Conservation (phyloP, 2,113 vertebrate genomes). For the Forbesichthys agassizii region DNA sequence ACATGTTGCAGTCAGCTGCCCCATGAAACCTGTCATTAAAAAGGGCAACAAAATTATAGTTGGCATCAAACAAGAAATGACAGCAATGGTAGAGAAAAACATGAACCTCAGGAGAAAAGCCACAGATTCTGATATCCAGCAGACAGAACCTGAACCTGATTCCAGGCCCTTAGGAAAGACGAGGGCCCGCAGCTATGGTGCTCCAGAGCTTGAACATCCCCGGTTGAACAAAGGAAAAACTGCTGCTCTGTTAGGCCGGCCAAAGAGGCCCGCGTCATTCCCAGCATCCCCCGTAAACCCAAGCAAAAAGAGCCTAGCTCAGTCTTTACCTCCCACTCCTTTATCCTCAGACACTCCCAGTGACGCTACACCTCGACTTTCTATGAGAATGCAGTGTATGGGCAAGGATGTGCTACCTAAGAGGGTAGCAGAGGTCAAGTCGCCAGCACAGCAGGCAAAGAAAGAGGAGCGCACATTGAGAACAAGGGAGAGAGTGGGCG, state of each 20-base stretch:
- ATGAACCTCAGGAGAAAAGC: constrained; percentile 80
- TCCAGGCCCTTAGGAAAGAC: constrained; percentile 84
- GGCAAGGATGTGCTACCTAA: constrained; percentile 81
- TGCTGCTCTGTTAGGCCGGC: constrained; percentile 54
- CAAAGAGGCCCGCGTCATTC: constrained; percentile 76
- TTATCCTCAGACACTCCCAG: constrained; percentile 37
- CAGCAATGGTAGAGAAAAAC: constrained; percentile 69
- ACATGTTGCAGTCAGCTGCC: constrained; percentile 89
- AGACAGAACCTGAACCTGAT: constrained; percentile 74
- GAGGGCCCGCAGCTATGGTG: constrained; percentile 84
- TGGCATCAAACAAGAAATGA: constrained; percentile 78
- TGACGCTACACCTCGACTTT: constrained; percentile 56
- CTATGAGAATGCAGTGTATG: constrained; percentile 80
- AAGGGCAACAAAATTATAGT: constrained; percentile 77
- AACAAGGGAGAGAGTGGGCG: constrained; percentile 84
- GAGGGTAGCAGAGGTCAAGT: constrained; percentile 72
- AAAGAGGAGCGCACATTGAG: constrained; percentile 83
- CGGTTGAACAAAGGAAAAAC: constrained; percentile 76
- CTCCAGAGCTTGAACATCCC: constrained; percentile 66
- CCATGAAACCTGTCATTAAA: constrained; percentile 86
- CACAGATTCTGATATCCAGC: constrained; percentile 82
- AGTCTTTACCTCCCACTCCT: constrained; percentile 76
- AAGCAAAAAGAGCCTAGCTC: constrained; percentile 80
- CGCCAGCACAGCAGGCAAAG: constrained; percentile 65
- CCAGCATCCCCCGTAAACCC: constrained; percentile 67